Evolutionary conservation across 2,113 vertebrate species (phyloP).

Genomic region (Arothron firmamentum): DNA sequence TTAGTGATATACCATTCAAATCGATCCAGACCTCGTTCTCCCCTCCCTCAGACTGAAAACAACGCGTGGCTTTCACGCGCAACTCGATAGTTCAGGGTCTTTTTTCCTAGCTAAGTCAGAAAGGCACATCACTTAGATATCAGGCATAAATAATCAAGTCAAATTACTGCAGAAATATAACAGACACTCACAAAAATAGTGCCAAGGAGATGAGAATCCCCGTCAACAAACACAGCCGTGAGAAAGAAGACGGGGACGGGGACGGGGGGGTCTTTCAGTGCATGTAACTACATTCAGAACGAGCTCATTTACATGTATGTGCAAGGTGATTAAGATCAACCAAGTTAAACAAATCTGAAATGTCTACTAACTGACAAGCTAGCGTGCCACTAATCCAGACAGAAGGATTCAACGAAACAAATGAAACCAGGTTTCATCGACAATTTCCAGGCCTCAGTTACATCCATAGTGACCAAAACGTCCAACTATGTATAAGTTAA

Average conservation of each 20-base stretch:
- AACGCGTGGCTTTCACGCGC: slow-evolving; percentile 48
- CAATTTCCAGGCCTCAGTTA: slow-evolving; percentile 30
- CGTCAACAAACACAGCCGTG: slow-evolving; percentile 37
- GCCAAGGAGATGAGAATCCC: slow-evolving; percentile 53
- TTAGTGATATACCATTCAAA: slow-evolving; percentile 49
- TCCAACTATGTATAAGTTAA: slow-evolving; percentile 32
- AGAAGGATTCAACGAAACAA: slow-evolving; percentile 34
- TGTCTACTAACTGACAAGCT: slow-evolving; percentile 30
- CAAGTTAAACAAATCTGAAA: slow-evolving; percentile 56
- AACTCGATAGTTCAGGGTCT: slow-evolving; percentile 53
- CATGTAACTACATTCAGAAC: slow-evolving; percentile 80
- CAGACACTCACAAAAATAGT: slow-evolving; percentile 63
- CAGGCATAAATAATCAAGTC: slow-evolving; percentile 73
- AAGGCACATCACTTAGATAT: slow-evolving; percentile 79
- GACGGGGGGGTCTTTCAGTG: slow-evolving; percentile 70
- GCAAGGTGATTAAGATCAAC: slow-evolving; percentile 57
- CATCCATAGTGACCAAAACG: slow-evolving; percentile 14
- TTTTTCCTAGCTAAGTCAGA: slow-evolving; percentile 67
- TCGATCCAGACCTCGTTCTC: slow-evolving; percentile 17
- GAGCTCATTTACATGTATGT: slow-evolving; percentile 70
- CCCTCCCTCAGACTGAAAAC: slow-evolving; percentile 35
- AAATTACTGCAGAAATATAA: slow-evolving; percentile 70
- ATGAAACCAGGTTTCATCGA: slow-evolving; percentile 26
- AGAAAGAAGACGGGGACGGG: slow-evolving; percentile 25
- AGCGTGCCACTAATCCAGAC: slow-evolving; percentile 40